Evolutionary conservation across 1,140 invertebrate genomes (phyloP), one percentile per base, ranked within the genome.

Genomic region (Heliconius nattereri): DNA sequence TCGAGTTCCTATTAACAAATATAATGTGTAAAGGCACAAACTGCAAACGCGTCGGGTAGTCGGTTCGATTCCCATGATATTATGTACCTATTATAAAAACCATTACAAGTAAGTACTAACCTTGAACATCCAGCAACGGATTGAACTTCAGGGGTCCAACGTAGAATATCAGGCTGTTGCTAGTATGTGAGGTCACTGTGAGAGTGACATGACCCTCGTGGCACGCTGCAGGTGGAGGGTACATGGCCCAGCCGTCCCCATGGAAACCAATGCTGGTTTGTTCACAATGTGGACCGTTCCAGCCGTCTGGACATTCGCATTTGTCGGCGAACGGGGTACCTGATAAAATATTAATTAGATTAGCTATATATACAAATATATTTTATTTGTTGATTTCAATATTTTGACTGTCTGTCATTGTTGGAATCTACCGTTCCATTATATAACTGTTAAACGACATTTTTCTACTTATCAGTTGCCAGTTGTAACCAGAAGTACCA

Each of bases 271-370:
- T 97, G 1, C 96, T 96, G 0, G 98, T 96, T 78, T 97, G 95
- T 94, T 99, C 98, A 91, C 99, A 99, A 71, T 97, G 96, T 0
- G 98, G 98, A 0, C 98, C 99, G 78, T 97, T 96, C 83, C 96
- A 97, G 1, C 97, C 97, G 26, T 95, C 95, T 29, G 95, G 95
- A 81, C 96, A 97, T 74, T 96, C 96, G 88, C 96, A 97, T 75
- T 95, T 94, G 73, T 96, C 95, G 19, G 94, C 95, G 74, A 96
- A 92, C 2, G 95, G 95, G 1, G 96, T 96, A 49, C 95, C 94
- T 95, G 78, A 8, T 23, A 37, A 74, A 29, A 81, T 29, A 71
- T 32, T 35, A 52, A 20, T 20, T 52, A 52, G 7, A 52, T 52
- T 20, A 52, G 16, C 20, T 20, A 52, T 52, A 52, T 52, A 52